A percentile compares a stretch with the other conserved stretches of the same genome.
These are phyloP conservation scores for Argya squamiceps DNA, from an alignment of 2,797 vertebrate species.

Conservation along the genomic window DNA sequence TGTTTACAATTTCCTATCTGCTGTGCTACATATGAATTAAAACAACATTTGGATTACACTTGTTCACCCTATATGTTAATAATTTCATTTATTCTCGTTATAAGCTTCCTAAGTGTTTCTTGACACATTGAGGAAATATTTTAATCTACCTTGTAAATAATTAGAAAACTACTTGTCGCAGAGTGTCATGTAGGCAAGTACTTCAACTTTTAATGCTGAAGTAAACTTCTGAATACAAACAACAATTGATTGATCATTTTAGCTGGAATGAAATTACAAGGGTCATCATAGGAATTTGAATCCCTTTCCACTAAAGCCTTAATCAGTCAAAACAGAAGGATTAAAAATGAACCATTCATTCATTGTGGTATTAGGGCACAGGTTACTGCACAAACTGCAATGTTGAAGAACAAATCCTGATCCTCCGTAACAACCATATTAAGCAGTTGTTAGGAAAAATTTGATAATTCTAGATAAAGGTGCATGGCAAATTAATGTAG, in stretches of 20 bases:
- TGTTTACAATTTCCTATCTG: neutral
- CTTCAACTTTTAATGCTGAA: neutral
- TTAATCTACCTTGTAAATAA: neutral
- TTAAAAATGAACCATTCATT: neutral
- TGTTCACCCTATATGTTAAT: neutral
- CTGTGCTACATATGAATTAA: neutral
- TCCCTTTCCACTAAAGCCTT: neutral
- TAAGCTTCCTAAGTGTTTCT: neutral
- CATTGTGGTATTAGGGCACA: neutral
- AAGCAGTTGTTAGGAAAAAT: neutral
- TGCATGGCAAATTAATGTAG: neutral
- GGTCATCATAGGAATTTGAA: neutral
- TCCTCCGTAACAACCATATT: neutral
- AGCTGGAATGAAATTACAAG: neutral
- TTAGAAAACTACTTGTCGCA: neutral
- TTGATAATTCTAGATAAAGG: neutral
- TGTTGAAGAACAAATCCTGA: neutral
- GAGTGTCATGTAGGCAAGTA: neutral
- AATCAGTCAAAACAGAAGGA: neutral
- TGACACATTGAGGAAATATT: neutral
- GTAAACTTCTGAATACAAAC: neutral
- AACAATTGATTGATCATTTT: neutral
- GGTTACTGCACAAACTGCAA: neutral
- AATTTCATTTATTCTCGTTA: neutral
- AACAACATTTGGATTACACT: neutral